Base-by-base conservation (phyloP, 35 echinoderm and acorn worm species). In the Acanthaster planci region DNA sequence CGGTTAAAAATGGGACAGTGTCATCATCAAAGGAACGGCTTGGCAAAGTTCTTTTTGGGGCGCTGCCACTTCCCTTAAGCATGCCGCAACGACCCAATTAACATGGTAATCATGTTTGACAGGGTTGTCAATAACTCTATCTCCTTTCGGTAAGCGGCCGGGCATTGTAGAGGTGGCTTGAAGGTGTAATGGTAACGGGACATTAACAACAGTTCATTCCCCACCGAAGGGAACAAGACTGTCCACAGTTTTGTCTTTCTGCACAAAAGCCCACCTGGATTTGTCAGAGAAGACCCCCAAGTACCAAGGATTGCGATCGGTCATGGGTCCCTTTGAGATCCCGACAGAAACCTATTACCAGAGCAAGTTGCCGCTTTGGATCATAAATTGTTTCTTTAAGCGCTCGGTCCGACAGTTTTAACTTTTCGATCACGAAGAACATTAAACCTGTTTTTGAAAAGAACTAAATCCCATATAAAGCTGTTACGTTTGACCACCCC, bases 371-470 rank as follows among this genome's bases (percentile, higher is more conserved):
- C 30, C 64, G 64, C 64, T 72, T 72, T 10, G 23, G 64, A 72
- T 72, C 64, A 72, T 72, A 72, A 72, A 72, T 72, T 72, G 64
- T 72, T 72, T 72, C 64, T 72, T 8, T 72, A 72, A 72, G 64
- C 64, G 64, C 2, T 26, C 19, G 19, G 56, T 72, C 64, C 64
- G 64, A 29, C 64, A 72, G 26, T 72, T 72, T 72, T 10, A 72
- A 72, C 64, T 26, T 72, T 72, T 72, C 29, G 21, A 72, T 72
- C 34, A 72, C 64, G 64, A 10, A 26, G 10, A 72, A 72, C 64
- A 72, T 72, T 72, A 72, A 72, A 31, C 23, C 64, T 72, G 4
- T 47, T 47, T 47, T 47, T 47, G 19, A 26, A 72, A 72, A 72
- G 14, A 72, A 10, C 19, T 2, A 72, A 72, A 72, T 35, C n/a